Conservation (phyloP, 2,113 vertebrate species). For the Nannospalax galili region DNA sequence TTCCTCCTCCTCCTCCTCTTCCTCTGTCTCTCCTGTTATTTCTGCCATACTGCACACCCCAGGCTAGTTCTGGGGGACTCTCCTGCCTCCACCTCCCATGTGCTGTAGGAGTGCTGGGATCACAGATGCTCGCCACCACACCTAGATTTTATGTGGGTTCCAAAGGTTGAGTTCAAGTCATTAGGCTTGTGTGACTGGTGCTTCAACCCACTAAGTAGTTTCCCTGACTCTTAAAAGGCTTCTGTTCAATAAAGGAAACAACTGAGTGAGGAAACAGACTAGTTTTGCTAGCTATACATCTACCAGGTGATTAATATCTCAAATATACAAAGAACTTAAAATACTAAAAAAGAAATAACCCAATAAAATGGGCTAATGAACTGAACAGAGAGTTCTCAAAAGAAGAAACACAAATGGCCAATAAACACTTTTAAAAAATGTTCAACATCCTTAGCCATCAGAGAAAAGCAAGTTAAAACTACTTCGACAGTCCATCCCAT, state of each 20-base stretch:
- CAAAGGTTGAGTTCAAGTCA: background rate
- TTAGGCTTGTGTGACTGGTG: background rate
- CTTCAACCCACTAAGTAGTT: background rate
- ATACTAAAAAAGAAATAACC: background rate
- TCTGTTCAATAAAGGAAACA: background rate
- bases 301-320: background rate
- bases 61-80: too few species aligned
- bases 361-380: background rate
- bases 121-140: too few species aligned
- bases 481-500: background rate
- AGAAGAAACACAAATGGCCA: background rate
- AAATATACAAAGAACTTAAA: background rate
- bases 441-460: background rate
- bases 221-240: background rate
- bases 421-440: background rate
- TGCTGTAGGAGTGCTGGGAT: too few species aligned
- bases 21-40: background rate
- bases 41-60: background rate
- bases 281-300: too few species aligned
- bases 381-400: background rate
- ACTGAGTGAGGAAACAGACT: background rate
- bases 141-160: background rate
- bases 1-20: background rate
- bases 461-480: background rate
- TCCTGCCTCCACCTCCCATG: too few species aligned